Evolutionary conservation across 2,888 invertebrate genomes (phyloP).

Genomic region (Cyrtodaria siliqua): DNA sequence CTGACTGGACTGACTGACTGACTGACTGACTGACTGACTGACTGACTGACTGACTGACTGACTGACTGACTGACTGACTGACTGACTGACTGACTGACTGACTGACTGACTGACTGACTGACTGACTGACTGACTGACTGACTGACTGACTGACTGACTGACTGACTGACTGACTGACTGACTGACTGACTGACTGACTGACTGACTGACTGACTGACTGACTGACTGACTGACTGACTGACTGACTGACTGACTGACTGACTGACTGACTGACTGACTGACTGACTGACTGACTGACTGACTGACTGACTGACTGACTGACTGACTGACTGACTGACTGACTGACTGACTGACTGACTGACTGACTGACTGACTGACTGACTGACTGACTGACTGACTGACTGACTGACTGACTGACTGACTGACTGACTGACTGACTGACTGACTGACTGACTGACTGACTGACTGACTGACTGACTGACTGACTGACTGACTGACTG

Average conservation of each 20-base stretch:
- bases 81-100: too few relatives aligned
- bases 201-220: slow-evolving; percentile 35
- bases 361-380: slow-evolving; percentile 32
- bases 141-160: slow-evolving; percentile 35
- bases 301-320: slow-evolving; percentile 37
- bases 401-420: slow-evolving; percentile 32
- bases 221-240: slow-evolving; percentile 40
- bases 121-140: too few relatives aligned
- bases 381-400: slow-evolving; percentile 35
- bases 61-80: too few relatives aligned
- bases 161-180: slow-evolving; percentile 39
- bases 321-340: slow-evolving; percentile 27
- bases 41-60: too few relatives aligned
- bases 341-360: slow-evolving; percentile 35
- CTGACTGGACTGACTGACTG: too few relatives aligned
- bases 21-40: too few relatives aligned
- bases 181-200: slow-evolving; percentile 29
- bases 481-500: slow-evolving; percentile 29
- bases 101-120: too few relatives aligned
- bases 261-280: slow-evolving; percentile 38
- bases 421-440: slow-evolving; percentile 23
- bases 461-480: slow-evolving; percentile 30
- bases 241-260: slow-evolving; percentile 31
- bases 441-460: slow-evolving; percentile 27
- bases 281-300: slow-evolving; percentile 40